Base-by-base conservation (phyloP, 2,888 invertebrate genomes). In the Drosophila demipolita region DNA sequence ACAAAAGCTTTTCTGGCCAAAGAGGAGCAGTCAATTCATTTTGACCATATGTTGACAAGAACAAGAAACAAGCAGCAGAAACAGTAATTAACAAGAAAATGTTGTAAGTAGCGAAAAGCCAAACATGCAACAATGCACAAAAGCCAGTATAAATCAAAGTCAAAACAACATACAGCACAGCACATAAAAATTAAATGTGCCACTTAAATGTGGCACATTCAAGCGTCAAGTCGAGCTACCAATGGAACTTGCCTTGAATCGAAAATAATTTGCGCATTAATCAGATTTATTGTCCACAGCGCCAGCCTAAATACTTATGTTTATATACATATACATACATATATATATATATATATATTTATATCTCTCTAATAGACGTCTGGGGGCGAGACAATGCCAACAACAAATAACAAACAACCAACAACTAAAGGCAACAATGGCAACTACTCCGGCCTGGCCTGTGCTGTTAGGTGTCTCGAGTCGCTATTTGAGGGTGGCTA, bases 81-180 rank as follows among this genome's bases (percentile, higher is more conserved):
- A 36, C 32, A 45, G 49, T 66, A 78, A 78, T 75, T 68, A 78
- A 78, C 75, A 65, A 23, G 60, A 66, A 75, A 73, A 66, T 78
- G 75, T 69, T 75, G 75, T 65, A 61, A 72, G 63, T 60, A 54
- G 64, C 64, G 60, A 58, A 82, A 59, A 59, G 7, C 15, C 23
- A 38, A 66, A 49, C 55, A 67, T 65, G 65, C 65, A 62, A 35
- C 65, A 20, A 50, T 62, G 55, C 52, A 72, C 60, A 53, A 62
- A 59, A 49, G 48, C n/a, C 62, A 61, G 68, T 32, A 87, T 88
- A 87, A 87, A 87, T 87, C 87, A 87, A 86, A 80, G 85, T 86
- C 85, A 87, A 83, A 78, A 82, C 23, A 20, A 54, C 45, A 45
- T 29, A 52, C 23, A 54, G 33, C 8, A 52, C 17, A 17, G 23